Conservation (phyloP, 2,113 vertebrate genomes). For the Indri indri region DNA sequence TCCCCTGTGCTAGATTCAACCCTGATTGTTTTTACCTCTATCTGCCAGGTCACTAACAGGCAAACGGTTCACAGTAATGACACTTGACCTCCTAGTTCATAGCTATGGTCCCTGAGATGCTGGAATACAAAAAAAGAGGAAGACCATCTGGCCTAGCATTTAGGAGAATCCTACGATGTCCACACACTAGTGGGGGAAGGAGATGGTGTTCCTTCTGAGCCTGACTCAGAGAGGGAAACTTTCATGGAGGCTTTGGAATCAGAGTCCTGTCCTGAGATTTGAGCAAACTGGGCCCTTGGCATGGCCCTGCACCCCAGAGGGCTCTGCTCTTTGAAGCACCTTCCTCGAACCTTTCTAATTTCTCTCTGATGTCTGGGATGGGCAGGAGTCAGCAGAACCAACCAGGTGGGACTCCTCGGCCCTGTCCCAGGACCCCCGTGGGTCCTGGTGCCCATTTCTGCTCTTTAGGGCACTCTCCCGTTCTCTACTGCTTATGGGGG, state of each 20-base stretch:
- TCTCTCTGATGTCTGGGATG: not conserved
- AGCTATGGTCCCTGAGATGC: not conserved
- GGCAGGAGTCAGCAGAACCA: not conserved
- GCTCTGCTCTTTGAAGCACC: not conserved
- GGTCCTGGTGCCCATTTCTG: not conserved
- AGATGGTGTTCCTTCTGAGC: not conserved
- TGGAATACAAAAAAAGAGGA: not conserved
- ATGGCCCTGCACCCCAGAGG: rapidly evolving
- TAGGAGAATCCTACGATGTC: not conserved
- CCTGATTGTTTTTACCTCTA: not conserved
- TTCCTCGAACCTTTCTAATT: not conserved
- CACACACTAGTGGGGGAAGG: not conserved
- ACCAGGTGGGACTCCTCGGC: not conserved
- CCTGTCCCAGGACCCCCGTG: not conserved
- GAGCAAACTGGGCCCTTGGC: not conserved
- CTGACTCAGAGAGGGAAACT: not conserved
- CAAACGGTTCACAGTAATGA: not conserved
- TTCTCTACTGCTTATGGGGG: not conserved
- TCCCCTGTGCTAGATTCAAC: not conserved
- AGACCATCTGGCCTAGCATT: not conserved
- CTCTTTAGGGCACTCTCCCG: not conserved
- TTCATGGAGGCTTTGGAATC: not conserved
- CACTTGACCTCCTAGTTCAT: not conserved
- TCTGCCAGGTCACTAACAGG: not conserved
- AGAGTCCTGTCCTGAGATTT: not conserved